These are phyloP conservation scores for Distichodus sexfasciatus DNA, from an alignment of 2,797 vertebrate genomes.

Conservation along the genomic window DNA sequence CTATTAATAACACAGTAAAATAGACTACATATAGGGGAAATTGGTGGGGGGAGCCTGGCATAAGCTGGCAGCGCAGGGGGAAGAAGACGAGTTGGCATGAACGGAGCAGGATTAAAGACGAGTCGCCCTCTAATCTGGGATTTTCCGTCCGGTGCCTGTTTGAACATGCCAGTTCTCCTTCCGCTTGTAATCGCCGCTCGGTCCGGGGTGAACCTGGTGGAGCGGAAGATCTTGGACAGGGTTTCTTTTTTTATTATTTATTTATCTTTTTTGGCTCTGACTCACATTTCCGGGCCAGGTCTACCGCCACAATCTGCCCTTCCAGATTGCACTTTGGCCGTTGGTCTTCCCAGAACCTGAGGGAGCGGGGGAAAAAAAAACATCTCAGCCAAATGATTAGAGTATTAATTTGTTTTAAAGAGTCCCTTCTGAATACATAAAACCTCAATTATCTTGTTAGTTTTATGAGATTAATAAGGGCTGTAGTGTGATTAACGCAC, in stretches of 20 bases:
- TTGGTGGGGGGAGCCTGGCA: too few relatives aligned
- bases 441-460: too few relatives aligned
- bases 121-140: neutral
- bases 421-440: neutral
- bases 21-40: too few relatives aligned
- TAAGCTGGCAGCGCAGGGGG: constrained; percentile 2
- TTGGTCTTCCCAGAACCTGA: neutral
- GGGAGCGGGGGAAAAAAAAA: neutral
- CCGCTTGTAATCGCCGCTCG: constrained; percentile 56
- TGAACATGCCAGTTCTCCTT: constrained; percentile 59
- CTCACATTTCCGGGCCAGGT: neutral
- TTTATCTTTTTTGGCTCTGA: neutral
- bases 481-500: too few relatives aligned
- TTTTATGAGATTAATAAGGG: too few relatives aligned
- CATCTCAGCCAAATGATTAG: constrained; percentile 1
- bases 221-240: too few relatives aligned
- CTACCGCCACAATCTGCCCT: constrained; percentile 60
- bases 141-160: constrained; percentile 17
- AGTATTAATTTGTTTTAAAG: constrained; percentile 19
- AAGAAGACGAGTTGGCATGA: neutral
- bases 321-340: constrained; percentile 63
- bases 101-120: neutral
- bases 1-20: too few relatives aligned
- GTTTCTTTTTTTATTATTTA: too few relatives aligned
- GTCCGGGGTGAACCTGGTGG: constrained; percentile 12